Evolutionary conservation across 1,140 invertebrate species (phyloP).

Genomic region (Galendromus occidentalis): DNA sequence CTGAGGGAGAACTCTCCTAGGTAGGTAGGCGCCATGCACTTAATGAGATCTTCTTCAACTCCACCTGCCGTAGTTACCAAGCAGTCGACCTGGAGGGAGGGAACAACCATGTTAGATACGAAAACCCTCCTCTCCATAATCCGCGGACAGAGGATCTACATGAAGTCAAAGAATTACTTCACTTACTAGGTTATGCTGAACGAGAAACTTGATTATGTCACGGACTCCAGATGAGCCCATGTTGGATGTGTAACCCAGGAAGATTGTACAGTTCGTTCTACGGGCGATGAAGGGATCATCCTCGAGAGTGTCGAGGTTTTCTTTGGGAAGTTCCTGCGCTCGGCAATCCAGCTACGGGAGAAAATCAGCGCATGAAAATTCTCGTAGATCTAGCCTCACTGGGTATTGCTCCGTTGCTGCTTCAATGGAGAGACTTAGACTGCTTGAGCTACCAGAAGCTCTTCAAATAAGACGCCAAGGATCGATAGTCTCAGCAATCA

Average conservation of each 20-base stretch:
- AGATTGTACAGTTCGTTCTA: slow-evolving; percentile 74
- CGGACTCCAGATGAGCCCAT: slow-evolving; percentile 83
- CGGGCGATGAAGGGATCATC: slow-evolving; percentile 53
- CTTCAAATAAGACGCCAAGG: background rate
- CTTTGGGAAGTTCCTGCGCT: slow-evolving; percentile 39
- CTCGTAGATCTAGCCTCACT: no score
- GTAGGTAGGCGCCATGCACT: slow-evolving; percentile 85
- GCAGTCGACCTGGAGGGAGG: slow-evolving; percentile 52
- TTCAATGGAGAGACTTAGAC: no score
- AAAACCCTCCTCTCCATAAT: slow-evolving; percentile 1
- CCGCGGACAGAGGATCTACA: background rate
- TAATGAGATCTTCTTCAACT: slow-evolving; percentile 96
- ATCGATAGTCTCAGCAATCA: slow-evolving; percentile 9
- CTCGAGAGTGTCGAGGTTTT: slow-evolving; percentile 42
- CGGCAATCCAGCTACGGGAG: slow-evolving; percentile 34
- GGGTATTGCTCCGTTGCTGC: no score
- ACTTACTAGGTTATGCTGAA: slow-evolving; percentile 58
- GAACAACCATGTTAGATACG: background rate
- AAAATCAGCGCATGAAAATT: slow-evolving; percentile 5
- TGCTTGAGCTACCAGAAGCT: no score
- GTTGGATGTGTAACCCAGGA: slow-evolving; percentile 94
- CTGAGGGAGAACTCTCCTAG: slow-evolving; percentile 70
- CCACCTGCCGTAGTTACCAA: slow-evolving; percentile 94
- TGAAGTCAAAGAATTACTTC: background rate
- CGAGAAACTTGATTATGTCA: slow-evolving; percentile 71